A percentile compares a stretch with the other conserved stretches of the same genome.
These are phyloP conservation scores for Slavum lentiscoides DNA, from an alignment of 2,888 invertebrate species.

Conservation along the genomic window DNA sequence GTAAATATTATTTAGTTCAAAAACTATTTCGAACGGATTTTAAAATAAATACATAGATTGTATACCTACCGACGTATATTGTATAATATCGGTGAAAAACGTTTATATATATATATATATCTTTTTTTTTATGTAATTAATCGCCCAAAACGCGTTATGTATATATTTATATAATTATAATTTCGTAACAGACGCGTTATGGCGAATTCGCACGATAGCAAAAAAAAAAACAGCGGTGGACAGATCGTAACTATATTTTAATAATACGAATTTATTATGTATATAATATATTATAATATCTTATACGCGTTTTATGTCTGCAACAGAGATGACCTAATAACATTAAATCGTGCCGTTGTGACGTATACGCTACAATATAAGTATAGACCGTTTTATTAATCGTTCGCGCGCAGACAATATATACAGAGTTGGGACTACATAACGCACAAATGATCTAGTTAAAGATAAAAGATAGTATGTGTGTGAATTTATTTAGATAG, in stretches of 20 bases:
- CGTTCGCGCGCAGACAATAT: neutral
- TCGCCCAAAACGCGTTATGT: neutral
- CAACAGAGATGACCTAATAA: constrained; percentile 29
- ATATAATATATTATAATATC: neutral
- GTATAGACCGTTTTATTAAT: constrained; percentile 9
- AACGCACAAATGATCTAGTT: no score
- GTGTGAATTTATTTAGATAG: no score
- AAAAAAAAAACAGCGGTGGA: neutral
- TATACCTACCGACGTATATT: no score
- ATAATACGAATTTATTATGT: neutral
- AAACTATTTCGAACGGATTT: no score
- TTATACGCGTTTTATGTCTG: neutral
- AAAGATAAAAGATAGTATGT: no score
- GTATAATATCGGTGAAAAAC: no score
- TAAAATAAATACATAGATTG: no score
- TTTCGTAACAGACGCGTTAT: constrained; percentile 7
- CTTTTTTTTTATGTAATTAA: neutral
- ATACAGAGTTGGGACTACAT: no score
- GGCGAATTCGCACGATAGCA: constrained; percentile 14
- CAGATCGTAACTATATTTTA: neutral
- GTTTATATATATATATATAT: neutral
- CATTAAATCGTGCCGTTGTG: constrained; percentile 16
- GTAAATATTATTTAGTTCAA: no score
- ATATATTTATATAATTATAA: neutral
- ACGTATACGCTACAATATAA: neutral